Percentiles rank a stretch among this genome's conserved stretches.
Evolutionary conservation across 2,888 invertebrate species (phyloP).

Genomic region (Pandemis heparana): DNA sequence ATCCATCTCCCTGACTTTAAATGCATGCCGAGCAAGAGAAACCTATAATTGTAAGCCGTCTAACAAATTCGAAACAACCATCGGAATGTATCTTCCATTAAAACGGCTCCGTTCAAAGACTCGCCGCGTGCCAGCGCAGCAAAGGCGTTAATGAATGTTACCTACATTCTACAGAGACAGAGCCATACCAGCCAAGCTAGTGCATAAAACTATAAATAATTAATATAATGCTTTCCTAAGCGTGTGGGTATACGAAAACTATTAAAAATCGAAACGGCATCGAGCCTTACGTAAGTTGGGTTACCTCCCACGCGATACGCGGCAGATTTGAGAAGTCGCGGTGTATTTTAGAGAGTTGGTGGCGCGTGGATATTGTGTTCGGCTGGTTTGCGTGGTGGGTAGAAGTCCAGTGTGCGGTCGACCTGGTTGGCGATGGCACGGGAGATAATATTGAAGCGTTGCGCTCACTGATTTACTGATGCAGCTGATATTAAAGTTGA

Average conservation of each 20-base stretch:
- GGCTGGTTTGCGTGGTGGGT: constrained; percentile 63
- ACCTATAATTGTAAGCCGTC: constrained; percentile 31
- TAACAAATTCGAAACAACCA: constrained; percentile 38
- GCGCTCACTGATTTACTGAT: constrained; percentile 51
- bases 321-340: constrained; percentile 60
- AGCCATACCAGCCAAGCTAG: constrained; percentile 20
- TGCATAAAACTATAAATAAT: constrained; percentile 39
- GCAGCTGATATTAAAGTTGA: constrained; percentile 42
- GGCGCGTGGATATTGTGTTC: constrained; percentile 62
- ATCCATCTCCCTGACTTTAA: background rate
- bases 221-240: constrained; percentile 43
- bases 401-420: constrained; percentile 75
- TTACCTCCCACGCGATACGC: constrained; percentile 60
- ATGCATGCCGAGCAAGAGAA: background rate
- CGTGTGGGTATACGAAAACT: constrained; percentile 39
- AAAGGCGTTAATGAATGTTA: constrained; percentile 50
- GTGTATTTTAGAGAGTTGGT: constrained; percentile 53
- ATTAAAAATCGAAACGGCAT: constrained; percentile 31
- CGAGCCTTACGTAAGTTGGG: constrained; percentile 51
- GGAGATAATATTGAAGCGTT: constrained; percentile 71
- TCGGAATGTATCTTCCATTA: constrained; percentile 41
- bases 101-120: constrained; percentile 34
- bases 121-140: constrained; percentile 41
- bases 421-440: constrained; percentile 77
- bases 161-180: constrained; percentile 51